These are phyloP conservation scores for Prosopocoilus inquinatus DNA, from an alignment of 2,888 invertebrate species.

Conservation along the genomic window DNA sequence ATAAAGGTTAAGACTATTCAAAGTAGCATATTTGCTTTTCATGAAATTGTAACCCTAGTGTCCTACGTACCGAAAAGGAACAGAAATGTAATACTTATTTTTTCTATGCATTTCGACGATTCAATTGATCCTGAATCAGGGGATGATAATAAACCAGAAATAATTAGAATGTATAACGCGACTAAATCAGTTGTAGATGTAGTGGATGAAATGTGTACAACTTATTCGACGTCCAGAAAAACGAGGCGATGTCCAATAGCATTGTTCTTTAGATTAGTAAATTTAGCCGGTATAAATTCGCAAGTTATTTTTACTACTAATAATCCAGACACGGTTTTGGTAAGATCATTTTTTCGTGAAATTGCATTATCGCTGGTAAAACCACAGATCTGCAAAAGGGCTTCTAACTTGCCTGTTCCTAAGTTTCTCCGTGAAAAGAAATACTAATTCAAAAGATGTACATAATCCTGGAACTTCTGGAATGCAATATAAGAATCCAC, in stretches of 20 bases:
- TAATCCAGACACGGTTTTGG: too few species aligned
- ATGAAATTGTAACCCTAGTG: constrained; percentile 28
- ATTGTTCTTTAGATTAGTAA: constrained; percentile 3
- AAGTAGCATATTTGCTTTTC: constrained; percentile 24
- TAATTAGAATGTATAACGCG: too few species aligned
- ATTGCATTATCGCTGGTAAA: too few species aligned
- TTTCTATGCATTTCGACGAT: constrained; percentile 9
- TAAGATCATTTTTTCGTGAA: too few species aligned
- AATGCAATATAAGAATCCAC: too few species aligned
- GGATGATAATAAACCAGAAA: not conserved
- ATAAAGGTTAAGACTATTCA: constrained; percentile 8
- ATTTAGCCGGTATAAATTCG: constrained; percentile 1
- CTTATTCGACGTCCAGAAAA: constrained; percentile 4
- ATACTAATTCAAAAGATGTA: too few species aligned
- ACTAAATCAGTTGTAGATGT: not conserved
- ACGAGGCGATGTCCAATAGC: constrained; percentile 6
- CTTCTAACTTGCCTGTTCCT: too few species aligned
- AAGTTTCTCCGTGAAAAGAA: too few species aligned
- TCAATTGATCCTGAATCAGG: not conserved
- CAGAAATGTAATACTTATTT: constrained; percentile 29
- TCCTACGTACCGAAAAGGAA: constrained; percentile 31
- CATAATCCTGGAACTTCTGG: too few species aligned
- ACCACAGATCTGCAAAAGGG: too few species aligned
- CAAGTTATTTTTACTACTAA: too few species aligned
- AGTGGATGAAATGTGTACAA: constrained; percentile 1